A percentile compares a stretch with the other conserved stretches of the same genome.
Evolutionary conservation across 2,113 vertebrate species (phyloP).

Genomic region (Panurus biarmicus): DNA sequence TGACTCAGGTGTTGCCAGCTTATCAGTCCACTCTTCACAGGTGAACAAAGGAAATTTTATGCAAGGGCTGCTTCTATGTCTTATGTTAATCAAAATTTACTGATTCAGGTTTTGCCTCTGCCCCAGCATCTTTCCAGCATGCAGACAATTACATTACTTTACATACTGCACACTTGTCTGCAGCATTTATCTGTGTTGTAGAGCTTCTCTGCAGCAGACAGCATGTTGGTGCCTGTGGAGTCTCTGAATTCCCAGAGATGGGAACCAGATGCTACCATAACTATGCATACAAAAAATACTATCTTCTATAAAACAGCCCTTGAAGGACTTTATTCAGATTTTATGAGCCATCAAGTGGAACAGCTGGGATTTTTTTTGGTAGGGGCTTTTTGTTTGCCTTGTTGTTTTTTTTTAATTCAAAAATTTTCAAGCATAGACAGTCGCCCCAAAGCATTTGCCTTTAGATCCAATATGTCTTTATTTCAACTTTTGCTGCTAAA

Average conservation of each 20-base stretch:
- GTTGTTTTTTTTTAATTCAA: background rate
- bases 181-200: background rate
- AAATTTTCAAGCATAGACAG: constrained; percentile 26
- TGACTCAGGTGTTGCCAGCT: background rate
- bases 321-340: constrained; percentile 52
- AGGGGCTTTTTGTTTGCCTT: background rate
- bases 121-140: background rate
- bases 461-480: constrained; percentile 11
- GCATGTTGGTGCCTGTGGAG: background rate
- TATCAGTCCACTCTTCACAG: background rate
- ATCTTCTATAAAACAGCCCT: constrained; percentile 53
- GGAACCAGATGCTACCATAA: constrained; percentile 66
- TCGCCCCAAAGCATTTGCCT: background rate
- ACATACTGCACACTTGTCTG: background rate
- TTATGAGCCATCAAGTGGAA: constrained; percentile 60
- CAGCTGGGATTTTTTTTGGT: constrained; percentile 20
- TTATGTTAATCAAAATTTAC: constrained; percentile 8
- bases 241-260: constrained; percentile 49
- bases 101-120: background rate
- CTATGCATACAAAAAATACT: constrained; percentile 20
- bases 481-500: constrained; percentile 31
- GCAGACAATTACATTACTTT: background rate
- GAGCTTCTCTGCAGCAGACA: background rate
- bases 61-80: background rate
- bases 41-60: constrained; percentile 29